Evolutionary conservation across 92 coral and sea anemone genomes (phyloP), one percentile per base, ranked within the genome.

Genomic region (Parazoanthus atlanticus): DNA sequence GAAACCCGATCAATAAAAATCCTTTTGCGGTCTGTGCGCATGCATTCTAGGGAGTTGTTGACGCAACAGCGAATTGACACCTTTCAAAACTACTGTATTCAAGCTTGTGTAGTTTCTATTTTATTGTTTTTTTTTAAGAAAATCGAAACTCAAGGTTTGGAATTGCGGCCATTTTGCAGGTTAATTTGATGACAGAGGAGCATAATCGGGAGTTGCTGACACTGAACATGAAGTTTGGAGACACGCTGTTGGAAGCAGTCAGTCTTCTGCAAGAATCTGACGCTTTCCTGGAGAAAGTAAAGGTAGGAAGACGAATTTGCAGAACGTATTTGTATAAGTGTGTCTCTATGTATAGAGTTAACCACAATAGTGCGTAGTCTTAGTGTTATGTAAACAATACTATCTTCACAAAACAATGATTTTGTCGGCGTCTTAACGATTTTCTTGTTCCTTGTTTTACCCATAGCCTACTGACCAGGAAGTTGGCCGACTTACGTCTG

Each of bases 251-350:
- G 85, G 98, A 97, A 70, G 95, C 98, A 25, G 99, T 97, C 64
- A 94, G 97, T 5, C 90, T 97, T n/a, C 80, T 97, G 81, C 98
- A 97, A 88, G 99, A 97, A 76, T 97, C 98, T 0, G 99, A 97
- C 79, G 80, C 93, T 16, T 94, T 95, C 75, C 86, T 97, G 77
- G 99, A 97, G 78, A 95, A 96, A 52, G 98, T 97, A 61, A 97
- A 97, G 99, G 99, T 97, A 89, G 23, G 65, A 84, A 46, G 16
- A 67, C 21, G 76, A 23, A 49, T 3, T 21, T n/a, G 13, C n/a
- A 15, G 56, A 40, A 65, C 16, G 28, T 8, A 8, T 75, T 66
- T 31, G 30, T 23, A 23, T 66, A 66, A 25, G 73, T 66, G 73
- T n/a, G 15, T 52, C 32, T 67, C 29, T 67, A 2, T 69, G 16